Percentiles rank a stretch among this genome's conserved stretches.
Evolutionary conservation across 2,797 vertebrate species (phyloP).

Genomic region (Tinamus major): DNA sequence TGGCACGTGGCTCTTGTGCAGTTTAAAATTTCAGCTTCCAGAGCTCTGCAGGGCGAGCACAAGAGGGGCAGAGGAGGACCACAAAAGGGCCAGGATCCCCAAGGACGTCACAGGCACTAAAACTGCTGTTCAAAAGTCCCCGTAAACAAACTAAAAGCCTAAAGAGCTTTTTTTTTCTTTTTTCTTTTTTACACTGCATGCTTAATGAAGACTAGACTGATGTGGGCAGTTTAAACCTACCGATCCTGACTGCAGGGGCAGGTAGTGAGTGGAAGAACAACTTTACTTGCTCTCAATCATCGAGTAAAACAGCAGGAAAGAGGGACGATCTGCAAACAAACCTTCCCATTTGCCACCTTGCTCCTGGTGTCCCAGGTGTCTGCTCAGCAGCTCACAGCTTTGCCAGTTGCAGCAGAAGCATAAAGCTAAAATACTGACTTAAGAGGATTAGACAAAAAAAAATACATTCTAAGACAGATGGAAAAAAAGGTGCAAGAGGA

Average conservation of each 20-base stretch:
- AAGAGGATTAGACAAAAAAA: background rate
- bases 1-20: background rate
- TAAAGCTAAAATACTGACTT: background rate
- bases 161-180: background rate
- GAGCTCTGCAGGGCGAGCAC: background rate
- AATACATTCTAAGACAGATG: background rate
- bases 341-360: background rate
- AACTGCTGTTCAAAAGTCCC: fast-evolving
- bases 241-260: fast-evolving
- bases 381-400: background rate
- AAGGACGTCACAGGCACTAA: background rate
- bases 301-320: background rate
- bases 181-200: background rate
- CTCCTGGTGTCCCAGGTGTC: background rate
- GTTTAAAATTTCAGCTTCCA: background rate
- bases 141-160: background rate
- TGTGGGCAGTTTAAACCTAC: background rate
- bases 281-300: fast-evolving
- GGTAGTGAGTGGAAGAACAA: background rate
- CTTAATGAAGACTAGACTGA: background rate
- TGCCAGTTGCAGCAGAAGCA: background rate
- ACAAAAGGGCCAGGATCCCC: background rate
- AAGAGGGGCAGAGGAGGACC: fast-evolving
- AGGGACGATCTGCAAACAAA: background rate
- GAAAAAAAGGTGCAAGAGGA: background rate